Conservation (phyloP, 1,140 invertebrate species). For the Kradibia gibbosae region DNA sequence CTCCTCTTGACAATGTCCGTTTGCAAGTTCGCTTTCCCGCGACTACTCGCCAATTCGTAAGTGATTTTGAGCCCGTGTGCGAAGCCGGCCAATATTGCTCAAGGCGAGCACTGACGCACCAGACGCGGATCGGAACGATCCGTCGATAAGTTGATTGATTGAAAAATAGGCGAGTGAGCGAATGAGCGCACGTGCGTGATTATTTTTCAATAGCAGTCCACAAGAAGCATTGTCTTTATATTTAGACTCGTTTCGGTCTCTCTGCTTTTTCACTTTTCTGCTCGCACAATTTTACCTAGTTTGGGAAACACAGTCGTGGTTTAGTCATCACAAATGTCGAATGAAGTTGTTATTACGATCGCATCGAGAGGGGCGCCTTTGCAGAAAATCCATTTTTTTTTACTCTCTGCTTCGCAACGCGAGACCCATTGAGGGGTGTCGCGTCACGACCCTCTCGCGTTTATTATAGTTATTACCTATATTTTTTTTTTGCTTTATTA, state of each 20-base stretch:
- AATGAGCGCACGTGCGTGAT: slow-evolving; percentile 15
- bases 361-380: slow-evolving; percentile 25
- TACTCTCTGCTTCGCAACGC: background rate
- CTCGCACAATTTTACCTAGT: slow-evolving; percentile 72
- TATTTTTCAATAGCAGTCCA: slow-evolving; percentile 18
- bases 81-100: slow-evolving; percentile 49
- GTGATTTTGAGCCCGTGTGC: slow-evolving; percentile 47
- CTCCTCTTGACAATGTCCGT: slow-evolving; percentile 43
- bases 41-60: background rate
- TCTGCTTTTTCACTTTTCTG: slow-evolving; percentile 45
- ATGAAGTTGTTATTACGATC: slow-evolving; percentile 45
- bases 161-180: background rate
- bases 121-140: slow-evolving; percentile 7
- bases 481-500: background rate
- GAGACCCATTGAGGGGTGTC: slow-evolving; percentile 22
- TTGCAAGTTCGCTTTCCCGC: slow-evolving; percentile 27
- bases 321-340: slow-evolving; percentile 59
- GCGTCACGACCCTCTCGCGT: slow-evolving; percentile 24
- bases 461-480: background rate
- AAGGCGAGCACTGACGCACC: slow-evolving; percentile 50
- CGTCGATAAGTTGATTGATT: slow-evolving; percentile 45
- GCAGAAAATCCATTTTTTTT: background rate
- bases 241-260: slow-evolving; percentile 36
- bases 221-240: slow-evolving; percentile 26
- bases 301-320: slow-evolving; percentile 74